These are phyloP conservation scores for Tanaodytes sp. DNA, from an alignment of 2,888 invertebrate genomes.

Conservation along the genomic window DNA sequence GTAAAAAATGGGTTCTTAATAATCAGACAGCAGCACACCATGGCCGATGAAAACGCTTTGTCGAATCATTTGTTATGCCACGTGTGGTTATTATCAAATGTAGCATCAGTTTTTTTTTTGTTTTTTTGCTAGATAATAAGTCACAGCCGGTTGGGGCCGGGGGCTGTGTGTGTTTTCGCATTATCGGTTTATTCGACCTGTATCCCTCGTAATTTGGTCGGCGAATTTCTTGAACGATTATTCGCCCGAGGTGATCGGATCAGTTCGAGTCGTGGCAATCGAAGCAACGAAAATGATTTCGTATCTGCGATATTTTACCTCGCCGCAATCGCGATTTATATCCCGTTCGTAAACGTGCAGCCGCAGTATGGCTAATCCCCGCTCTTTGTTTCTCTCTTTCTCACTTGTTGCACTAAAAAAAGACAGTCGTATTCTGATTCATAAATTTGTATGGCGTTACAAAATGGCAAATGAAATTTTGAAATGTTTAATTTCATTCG, in stretches of 20 bases:
- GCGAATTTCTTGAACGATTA: slow-evolving; percentile 41
- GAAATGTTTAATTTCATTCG: too few species aligned
- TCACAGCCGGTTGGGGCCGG: slow-evolving; percentile 60
- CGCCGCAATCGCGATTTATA: slow-evolving; percentile 29
- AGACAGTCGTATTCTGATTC: too few species aligned
- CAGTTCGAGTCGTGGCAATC: slow-evolving; percentile 47
- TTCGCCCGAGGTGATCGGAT: slow-evolving; percentile 38
- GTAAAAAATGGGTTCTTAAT: too few species aligned
- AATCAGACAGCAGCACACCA: not conserved
- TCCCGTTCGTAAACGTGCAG: slow-evolving; percentile 8
- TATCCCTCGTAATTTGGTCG: slow-evolving; percentile 64
- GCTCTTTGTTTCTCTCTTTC: too few species aligned
- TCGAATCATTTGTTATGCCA: slow-evolving; percentile 22
- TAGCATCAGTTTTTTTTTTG: slow-evolving; percentile 61
- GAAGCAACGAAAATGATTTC: slow-evolving; percentile 49
- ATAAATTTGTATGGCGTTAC: too few species aligned
- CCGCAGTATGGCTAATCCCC: too few species aligned
- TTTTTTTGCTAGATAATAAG: slow-evolving; percentile 65
- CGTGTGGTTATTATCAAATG: slow-evolving; percentile 39
- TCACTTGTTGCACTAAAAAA: too few species aligned
- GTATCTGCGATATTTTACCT: slow-evolving; percentile 36
- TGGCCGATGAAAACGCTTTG: slow-evolving; percentile 20
- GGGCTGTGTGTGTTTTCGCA: slow-evolving; percentile 66
- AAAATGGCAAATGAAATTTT: too few species aligned
- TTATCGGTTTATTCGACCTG: slow-evolving; percentile 67